Conservation (phyloP, 2,113 vertebrate species). For the Acinonyx jubatus region DNA sequence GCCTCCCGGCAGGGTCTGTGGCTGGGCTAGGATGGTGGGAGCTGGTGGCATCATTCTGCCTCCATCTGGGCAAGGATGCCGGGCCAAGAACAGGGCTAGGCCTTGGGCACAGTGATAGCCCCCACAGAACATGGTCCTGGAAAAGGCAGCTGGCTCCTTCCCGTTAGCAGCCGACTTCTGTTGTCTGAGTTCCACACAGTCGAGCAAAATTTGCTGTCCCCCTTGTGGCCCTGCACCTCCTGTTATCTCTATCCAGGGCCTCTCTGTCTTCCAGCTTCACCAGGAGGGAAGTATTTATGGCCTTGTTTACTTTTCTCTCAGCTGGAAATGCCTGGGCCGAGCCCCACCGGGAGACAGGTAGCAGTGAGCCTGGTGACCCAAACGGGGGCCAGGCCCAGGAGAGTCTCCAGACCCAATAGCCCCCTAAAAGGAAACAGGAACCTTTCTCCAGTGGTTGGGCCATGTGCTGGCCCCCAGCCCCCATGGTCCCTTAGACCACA, state of each 20-base stretch:
- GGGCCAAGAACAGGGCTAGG: neutral
- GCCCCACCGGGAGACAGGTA: neutral
- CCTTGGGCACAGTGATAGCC: neutral
- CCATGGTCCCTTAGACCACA: neutral
- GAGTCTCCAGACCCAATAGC: neutral
- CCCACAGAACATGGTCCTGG: accelerated
- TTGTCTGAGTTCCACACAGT: neutral
- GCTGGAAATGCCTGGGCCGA: neutral
- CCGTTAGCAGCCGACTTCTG: neutral
- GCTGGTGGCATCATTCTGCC: neutral
- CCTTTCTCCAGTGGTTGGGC: neutral
- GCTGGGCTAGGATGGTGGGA: accelerated
- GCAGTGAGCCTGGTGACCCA: neutral
- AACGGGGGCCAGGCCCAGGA: neutral
- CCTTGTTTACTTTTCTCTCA: slow-evolving; percentile 58
- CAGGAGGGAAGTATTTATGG: slow-evolving; percentile 38
- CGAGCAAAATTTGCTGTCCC: neutral
- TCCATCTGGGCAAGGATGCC: accelerated
- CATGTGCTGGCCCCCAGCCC: neutral
- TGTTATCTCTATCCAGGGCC: slow-evolving; percentile 48
- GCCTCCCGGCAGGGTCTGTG: neutral
- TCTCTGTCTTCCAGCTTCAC: slow-evolving; percentile 30
- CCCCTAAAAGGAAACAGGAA: neutral
- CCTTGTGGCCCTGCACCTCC: slow-evolving; percentile 27
- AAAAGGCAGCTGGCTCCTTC: neutral